A percentile compares a stretch with the other conserved stretches of the same genome.
These are phyloP conservation scores for Allophyes oxyacanthae DNA, from an alignment of 2,888 invertebrate species.

Conservation along the genomic window DNA sequence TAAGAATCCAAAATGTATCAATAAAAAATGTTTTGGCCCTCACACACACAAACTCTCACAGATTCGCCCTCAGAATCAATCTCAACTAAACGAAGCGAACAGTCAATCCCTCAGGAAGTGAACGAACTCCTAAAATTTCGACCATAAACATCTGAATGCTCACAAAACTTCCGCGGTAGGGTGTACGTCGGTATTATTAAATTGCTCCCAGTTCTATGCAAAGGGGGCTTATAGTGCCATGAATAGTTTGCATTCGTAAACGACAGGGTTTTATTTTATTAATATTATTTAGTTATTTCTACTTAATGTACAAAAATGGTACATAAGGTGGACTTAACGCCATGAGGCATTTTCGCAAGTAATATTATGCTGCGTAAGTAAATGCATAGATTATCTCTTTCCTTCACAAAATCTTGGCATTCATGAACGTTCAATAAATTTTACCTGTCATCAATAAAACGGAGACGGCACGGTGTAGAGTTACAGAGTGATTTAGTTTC, in stretches of 20 bases:
- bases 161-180: conserved; percentile 30
- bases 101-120: conserved; percentile 24
- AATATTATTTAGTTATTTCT: background rate
- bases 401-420: conserved; percentile 19
- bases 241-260: conserved; percentile 33
- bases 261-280: conserved; percentile 1
- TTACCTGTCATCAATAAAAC: conserved; percentile 9
- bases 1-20: background rate
- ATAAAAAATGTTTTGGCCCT: background rate
- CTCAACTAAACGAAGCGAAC: conserved; percentile 2
- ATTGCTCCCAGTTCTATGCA: conserved; percentile 28
- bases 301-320: too few species aligned
- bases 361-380: conserved; percentile 20
- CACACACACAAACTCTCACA: background rate
- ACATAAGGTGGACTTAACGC: too few species aligned
- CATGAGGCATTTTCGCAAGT: background rate
- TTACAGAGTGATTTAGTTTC: conserved; percentile 6
- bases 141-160: conserved; percentile 32
- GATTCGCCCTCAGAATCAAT: background rate
- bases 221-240: conserved; percentile 7
- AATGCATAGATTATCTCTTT: conserved; percentile 11
- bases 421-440: conserved; percentile 21
- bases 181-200: conserved; percentile 40
- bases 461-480: background rate
- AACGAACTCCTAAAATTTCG: conserved; percentile 39